These are phyloP conservation scores for Entomyzon cyanotis DNA, from an alignment of 2,113 vertebrate species.

Conservation along the genomic window DNA sequence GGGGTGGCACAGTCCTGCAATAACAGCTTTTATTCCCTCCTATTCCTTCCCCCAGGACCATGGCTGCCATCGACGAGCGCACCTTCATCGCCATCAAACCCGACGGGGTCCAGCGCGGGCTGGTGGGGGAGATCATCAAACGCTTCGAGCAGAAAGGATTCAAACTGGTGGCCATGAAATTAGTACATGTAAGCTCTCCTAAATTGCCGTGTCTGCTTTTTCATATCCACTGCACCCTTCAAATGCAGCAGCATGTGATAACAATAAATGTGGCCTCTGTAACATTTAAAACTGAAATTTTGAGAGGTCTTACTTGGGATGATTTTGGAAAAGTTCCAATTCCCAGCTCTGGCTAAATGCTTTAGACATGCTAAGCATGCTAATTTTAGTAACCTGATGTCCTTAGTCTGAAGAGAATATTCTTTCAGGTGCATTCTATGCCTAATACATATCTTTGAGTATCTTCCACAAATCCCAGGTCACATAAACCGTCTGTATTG, in stretches of 20 bases:
- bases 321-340: conserved; percentile 35
- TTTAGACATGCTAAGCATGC: neutral
- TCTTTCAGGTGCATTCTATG: neutral
- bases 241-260: fast-evolving
- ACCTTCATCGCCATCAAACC: conserved; percentile 94
- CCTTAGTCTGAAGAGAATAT: conserved; percentile 21
- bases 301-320: neutral
- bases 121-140: conserved; percentile 86
- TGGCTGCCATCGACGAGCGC: conserved; percentile 74
- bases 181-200: conserved; percentile 67
- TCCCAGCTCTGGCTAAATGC: conserved; percentile 14
- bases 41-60: conserved; percentile 32
- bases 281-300: neutral
- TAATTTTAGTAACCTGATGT: conserved; percentile 53
- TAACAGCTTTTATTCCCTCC: neutral
- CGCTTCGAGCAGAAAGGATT: conserved; percentile 87
- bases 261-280: neutral
- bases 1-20: neutral
- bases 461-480: neutral
- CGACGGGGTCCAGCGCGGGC: conserved; percentile 87
- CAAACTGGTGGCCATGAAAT: conserved; percentile 85
- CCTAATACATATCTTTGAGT: neutral
- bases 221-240: fast-evolving
- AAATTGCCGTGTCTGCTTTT: neutral
- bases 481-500: neutral